Conservation (phyloP, 1,140 invertebrate genomes). For the Aleiodes sp. region DNA sequence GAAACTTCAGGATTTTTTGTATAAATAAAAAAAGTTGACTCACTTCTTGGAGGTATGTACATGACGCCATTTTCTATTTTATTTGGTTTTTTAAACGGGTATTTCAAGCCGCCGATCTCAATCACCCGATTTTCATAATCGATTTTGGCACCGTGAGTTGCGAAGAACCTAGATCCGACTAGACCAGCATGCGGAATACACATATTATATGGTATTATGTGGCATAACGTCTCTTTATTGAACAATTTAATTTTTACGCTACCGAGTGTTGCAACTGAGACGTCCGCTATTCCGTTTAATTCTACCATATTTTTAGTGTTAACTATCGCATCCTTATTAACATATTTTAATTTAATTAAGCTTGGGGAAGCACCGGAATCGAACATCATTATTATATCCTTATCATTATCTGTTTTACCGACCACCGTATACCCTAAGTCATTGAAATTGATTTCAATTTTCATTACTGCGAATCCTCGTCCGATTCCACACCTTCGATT, state of each 20-base stretch:
- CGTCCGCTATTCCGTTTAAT: constrained; percentile 4
- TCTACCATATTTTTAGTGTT: neutral
- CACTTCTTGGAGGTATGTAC: neutral
- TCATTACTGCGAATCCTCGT: constrained; percentile 19
- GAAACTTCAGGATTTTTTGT: constrained; percentile 3
- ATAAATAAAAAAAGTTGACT: constrained; percentile 14
- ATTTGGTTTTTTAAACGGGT: neutral
- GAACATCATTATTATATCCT: constrained; percentile 1
- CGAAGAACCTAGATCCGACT: constrained; percentile 4
- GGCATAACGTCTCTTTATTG: neutral
- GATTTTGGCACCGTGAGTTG: neutral
- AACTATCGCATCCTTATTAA: neutral
- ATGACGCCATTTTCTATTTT: neutral
- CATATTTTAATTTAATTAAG: constrained; percentile 16
- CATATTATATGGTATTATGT: constrained; percentile 3
- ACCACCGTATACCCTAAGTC: constrained; percentile 2
- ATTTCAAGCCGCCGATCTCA: neutral
- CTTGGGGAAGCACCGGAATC: constrained; percentile 15
- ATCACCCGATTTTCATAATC: neutral
- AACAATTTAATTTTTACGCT: constrained; percentile 6
- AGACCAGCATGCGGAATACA: constrained; percentile 21
- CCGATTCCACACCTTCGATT: neutral
- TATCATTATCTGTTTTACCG: neutral
- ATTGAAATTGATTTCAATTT: constrained; percentile 6
- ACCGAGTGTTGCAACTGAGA: constrained; percentile 1